Evolutionary conservation across 2,797 vertebrate genomes (phyloP), one percentile per base, ranked within the genome.

Genomic region (Chlorospingus semifuscus): DNA sequence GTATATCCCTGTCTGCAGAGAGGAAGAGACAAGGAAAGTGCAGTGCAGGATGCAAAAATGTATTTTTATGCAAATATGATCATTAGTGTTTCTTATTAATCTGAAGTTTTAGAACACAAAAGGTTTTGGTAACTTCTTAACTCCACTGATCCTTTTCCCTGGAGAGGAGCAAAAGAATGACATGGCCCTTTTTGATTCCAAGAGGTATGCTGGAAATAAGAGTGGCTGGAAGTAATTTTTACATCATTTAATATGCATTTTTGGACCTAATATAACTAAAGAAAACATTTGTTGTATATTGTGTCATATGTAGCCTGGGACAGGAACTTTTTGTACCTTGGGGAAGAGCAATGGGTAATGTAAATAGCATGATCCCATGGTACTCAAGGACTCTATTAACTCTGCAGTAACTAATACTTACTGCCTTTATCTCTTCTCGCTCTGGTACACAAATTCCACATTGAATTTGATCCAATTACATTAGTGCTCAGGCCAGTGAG

Each of bases 381-480:
- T 16, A 75, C 59, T 46, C 24, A 60, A 56, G 60, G 65, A 74
- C 80, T 71, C 1, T 1, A 83, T 89, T 68, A 89, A 80, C 64
- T 89, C 46, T 61, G 34, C 16, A 36, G 82, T 94, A 91, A 91
- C 82, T 91, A 92, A 85, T 41, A 85, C 29, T 90, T 60, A 93
- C 27, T 47, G 44, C 16, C 1, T 76, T 88, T 72, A 68, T 72
- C 50, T 88, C 39, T 17, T 20, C 7, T 94, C 5, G 7, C 83
- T 75, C 63, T 66, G 44, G 52, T 72, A 69, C 41, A 60, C 42
- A 69, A 50, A 95, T 76, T 92, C 42, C 26, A 72, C 36, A 15
- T 14, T 86, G 86, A 90, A 66, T 91, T 91, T 83, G 55, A 66
- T 88, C 32, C 83, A 93, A 84, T 76, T 96, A 81, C 30, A 57